Percentiles rank a stretch among this genome's conserved stretches.
Conservation (phyloP, 2,113 vertebrate species). For the Chiloscyllium plagiosum region DNA sequence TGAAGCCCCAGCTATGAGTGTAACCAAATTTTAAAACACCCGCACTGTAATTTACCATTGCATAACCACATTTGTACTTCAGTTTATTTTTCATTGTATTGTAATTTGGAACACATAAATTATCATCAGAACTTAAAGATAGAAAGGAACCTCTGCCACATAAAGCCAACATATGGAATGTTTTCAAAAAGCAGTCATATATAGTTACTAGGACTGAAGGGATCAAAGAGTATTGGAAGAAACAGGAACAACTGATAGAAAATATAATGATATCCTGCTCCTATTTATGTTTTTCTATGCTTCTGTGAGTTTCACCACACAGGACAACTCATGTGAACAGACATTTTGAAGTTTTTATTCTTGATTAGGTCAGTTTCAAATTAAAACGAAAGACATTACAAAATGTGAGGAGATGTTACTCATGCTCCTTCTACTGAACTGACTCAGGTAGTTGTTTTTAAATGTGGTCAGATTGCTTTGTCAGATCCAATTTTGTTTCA, state of each 20-base stretch:
- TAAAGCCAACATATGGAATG: too few species aligned
- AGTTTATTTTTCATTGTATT: neutral
- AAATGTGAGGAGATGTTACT: neutral
- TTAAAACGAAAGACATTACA: neutral
- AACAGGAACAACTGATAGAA: too few species aligned
- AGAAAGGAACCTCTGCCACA: neutral
- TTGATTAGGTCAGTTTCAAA: neutral
- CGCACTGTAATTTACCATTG: neutral
- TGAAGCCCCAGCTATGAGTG: neutral
- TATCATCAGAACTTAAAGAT: neutral
- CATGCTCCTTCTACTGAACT: neutral
- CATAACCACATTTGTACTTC: neutral
- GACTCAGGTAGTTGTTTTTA: neutral
- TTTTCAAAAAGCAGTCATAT: too few species aligned
- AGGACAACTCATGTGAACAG: neutral
- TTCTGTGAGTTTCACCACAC: neutral
- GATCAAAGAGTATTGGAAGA: too few species aligned
- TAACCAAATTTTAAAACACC: neutral
- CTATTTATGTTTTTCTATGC: too few species aligned
- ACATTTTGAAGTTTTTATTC: neutral
- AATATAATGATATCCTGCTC: too few species aligned
- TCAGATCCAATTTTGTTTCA: constrained; percentile 11
- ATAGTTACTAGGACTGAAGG: too few species aligned
- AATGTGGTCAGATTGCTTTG: neutral
- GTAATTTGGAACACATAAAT: neutral